These are phyloP conservation scores for Chrysochloris asiatica DNA, from an alignment of 2,113 vertebrate genomes.

Conservation along the genomic window DNA sequence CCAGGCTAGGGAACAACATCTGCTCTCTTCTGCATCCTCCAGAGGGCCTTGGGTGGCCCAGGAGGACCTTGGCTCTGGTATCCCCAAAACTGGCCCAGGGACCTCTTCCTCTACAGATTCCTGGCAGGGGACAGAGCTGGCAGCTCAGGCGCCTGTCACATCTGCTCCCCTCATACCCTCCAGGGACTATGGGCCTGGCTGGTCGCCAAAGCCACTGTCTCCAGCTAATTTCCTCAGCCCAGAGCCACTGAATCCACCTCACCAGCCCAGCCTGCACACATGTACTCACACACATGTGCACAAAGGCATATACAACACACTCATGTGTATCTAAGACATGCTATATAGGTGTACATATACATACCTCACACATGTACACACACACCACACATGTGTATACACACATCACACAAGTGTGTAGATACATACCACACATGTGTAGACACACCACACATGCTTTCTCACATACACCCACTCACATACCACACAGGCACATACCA, in stretches of 20 bases:
- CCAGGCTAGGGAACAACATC: not conserved
- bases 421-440: not conserved
- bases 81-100: not conserved
- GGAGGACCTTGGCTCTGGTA: not conserved
- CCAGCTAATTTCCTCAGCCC: conserved; percentile 85
- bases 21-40: no score
- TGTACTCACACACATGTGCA: not conserved
- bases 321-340: no score
- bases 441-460: no score
- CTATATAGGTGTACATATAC: no score
- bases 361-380: not conserved
- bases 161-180: conserved; percentile 80
- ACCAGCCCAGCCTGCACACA: fast-evolving
- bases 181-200: conserved; percentile 84
- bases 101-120: not conserved
- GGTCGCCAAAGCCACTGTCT: conserved; percentile 90
- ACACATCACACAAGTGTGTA: not conserved
- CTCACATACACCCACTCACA: not conserved
- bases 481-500: not conserved
- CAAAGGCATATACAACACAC: not conserved
- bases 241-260: conserved; percentile 82
- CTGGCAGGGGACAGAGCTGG: conserved; percentile 5
- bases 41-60: not conserved
- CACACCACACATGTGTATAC: not conserved
- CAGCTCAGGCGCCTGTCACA: conserved; percentile 66